Evolutionary conservation across 2,888 invertebrate genomes (phyloP).

Genomic region (Himalopsyche kuldschensis): DNA sequence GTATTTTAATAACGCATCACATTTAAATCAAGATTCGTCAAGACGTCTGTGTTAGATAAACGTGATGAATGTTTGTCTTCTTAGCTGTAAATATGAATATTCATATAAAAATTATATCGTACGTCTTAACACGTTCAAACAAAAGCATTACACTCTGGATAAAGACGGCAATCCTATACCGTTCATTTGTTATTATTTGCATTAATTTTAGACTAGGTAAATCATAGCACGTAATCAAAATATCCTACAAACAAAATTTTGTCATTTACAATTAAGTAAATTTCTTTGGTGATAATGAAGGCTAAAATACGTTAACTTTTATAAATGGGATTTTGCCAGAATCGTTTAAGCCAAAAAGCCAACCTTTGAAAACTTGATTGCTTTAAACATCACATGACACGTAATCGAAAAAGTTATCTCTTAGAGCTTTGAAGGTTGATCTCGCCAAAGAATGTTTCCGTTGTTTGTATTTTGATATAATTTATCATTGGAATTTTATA

Average conservation of each 20-base stretch:
- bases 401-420: background rate
- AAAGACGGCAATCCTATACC: background rate
- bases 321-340: constrained; percentile 4
- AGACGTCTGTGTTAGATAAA: too few species aligned
- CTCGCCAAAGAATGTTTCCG: background rate
- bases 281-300: background rate
- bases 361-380: background rate
- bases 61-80: too few species aligned
- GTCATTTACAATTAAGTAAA: background rate
- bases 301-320: constrained; percentile 9
- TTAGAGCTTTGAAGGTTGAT: background rate
- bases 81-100: too few species aligned
- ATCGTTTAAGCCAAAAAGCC: background rate
- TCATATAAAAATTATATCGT: background rate
- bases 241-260: background rate
- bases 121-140: background rate
- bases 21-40: too few species aligned
- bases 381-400: constrained; percentile 1
- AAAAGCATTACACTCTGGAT: background rate
- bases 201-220: background rate
- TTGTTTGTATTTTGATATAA: background rate
- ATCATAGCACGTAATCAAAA: background rate
- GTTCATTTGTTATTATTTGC: background rate
- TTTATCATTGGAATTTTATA: background rate
- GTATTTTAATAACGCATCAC: too few species aligned